These are phyloP conservation scores for Toxonevra muliebris DNA, from an alignment of 2,888 invertebrate genomes.

Conservation along the genomic window DNA sequence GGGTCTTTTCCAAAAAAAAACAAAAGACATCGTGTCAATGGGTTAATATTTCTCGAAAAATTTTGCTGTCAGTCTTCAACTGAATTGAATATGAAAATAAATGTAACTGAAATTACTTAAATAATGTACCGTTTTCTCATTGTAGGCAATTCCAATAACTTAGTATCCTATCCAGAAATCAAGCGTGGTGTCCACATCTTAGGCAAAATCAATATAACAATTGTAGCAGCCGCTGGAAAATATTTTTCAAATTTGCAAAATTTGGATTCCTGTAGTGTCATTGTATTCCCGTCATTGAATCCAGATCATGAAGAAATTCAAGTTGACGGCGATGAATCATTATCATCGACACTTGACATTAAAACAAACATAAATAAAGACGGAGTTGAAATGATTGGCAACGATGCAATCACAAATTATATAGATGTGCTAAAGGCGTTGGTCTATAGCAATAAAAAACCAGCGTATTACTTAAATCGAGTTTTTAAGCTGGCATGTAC, in stretches of 20 bases:
- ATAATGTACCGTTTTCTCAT: background rate
- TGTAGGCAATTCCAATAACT: constrained; percentile 59
- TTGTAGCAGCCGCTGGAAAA: constrained; percentile 60
- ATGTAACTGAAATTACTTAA: too few species aligned
- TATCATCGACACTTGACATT: constrained; percentile 62
- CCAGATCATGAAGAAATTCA: constrained; percentile 88
- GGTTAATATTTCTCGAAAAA: too few species aligned
- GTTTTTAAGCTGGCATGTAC: constrained; percentile 96
- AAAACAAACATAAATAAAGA: constrained; percentile 86
- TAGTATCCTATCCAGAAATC: constrained; percentile 64
- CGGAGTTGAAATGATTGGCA: constrained; percentile 72
- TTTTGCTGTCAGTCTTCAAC: too few species aligned
- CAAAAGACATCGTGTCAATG: too few species aligned
- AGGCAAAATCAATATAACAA: constrained; percentile 82
- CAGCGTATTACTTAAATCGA: constrained; percentile 93
- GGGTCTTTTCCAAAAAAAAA: too few species aligned
- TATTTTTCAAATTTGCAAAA: constrained; percentile 21
- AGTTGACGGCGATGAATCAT: constrained; percentile 61
- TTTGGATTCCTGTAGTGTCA: constrained; percentile 91
- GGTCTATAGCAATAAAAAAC: constrained; percentile 94
- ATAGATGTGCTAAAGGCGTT: constrained; percentile 65
- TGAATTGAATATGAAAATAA: too few species aligned
- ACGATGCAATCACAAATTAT: constrained; percentile 60
- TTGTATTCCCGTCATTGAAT: constrained; percentile 93
- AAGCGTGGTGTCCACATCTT: constrained; percentile 83